phyloP scores from a whole-genome alignment of 2,113 vertebrate species.

The Poeciliopsis prolifica region DNA sequence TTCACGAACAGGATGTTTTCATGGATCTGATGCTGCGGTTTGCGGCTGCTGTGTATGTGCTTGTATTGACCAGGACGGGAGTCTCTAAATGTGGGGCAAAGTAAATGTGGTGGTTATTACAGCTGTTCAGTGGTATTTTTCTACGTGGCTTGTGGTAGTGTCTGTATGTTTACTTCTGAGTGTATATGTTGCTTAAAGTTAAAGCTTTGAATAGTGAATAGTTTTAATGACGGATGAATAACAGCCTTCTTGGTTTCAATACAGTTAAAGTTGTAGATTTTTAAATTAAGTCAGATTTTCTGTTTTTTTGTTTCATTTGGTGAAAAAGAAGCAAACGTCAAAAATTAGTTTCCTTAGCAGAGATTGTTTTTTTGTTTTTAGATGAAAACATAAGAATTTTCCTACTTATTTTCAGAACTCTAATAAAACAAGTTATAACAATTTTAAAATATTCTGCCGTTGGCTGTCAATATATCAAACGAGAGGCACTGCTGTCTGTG shows the following conservation, averaged over 20 bases:
- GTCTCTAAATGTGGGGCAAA: constrained; percentile 38
- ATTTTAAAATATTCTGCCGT: not conserved
- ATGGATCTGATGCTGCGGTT: constrained; percentile 31
- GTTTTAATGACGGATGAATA: not conserved
- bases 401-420: not conserved
- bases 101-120: constrained; percentile 47
- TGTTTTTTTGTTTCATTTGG: not conserved
- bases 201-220: constrained; percentile 9
- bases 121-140: constrained; percentile 27
- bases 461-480: not conserved
- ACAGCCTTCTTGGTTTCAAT: not conserved
- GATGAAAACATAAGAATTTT: not conserved
- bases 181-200: constrained; percentile 27
- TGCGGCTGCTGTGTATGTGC: constrained; percentile 40
- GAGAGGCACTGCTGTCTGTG: no score
- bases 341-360: no score
- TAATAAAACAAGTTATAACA: no score
- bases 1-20: constrained; percentile 50
- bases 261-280: not conserved
- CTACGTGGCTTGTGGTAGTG: constrained; percentile 38
- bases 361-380: no score
- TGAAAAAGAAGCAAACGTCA: no score
- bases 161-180: constrained; percentile 11
- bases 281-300: not conserved
- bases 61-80: constrained; percentile 66